Conservation (phyloP, 1,140 invertebrate species). For the Drosophila melanica region DNA sequence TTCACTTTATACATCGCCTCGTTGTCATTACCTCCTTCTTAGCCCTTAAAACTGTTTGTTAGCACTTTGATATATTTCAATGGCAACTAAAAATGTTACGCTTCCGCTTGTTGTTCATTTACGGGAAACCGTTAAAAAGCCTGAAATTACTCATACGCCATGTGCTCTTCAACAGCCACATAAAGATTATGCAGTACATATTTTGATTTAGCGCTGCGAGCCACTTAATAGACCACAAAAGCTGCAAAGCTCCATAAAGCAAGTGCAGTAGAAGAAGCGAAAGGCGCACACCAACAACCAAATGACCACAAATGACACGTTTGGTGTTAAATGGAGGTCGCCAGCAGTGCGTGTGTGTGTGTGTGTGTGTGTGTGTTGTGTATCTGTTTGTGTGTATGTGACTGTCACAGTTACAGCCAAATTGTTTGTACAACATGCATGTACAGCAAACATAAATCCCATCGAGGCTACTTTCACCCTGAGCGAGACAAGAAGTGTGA, state of each 20-base stretch:
- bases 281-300: constrained; percentile 45
- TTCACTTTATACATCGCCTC: constrained; percentile 44
- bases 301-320: constrained; percentile 81
- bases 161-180: constrained; percentile 35
- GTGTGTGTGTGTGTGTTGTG: constrained; percentile 22
- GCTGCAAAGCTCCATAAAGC: constrained; percentile 67
- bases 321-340: constrained; percentile 81
- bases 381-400: constrained; percentile 13
- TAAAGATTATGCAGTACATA: constrained; percentile 68
- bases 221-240: constrained; percentile 82
- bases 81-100: constrained; percentile 36
- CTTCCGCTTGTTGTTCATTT: constrained; percentile 68
- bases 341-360: constrained; percentile 21
- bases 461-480: constrained; percentile 44
- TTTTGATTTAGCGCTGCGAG: constrained; percentile 69
- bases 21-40: constrained; percentile 4
- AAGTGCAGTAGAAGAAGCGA: constrained; percentile 4
- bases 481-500: constrained; percentile 41
- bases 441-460: constrained; percentile 79
- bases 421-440: constrained; percentile 82
- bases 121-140: constrained; percentile 35
- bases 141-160: constrained; percentile 51
- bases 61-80: constrained; percentile 52
- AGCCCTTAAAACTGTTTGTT: constrained; percentile 41
- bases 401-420: constrained; percentile 73